Evolutionary conservation across 2,797 vertebrate species (phyloP).

Genomic region (Microcaecilia unicolor): DNA sequence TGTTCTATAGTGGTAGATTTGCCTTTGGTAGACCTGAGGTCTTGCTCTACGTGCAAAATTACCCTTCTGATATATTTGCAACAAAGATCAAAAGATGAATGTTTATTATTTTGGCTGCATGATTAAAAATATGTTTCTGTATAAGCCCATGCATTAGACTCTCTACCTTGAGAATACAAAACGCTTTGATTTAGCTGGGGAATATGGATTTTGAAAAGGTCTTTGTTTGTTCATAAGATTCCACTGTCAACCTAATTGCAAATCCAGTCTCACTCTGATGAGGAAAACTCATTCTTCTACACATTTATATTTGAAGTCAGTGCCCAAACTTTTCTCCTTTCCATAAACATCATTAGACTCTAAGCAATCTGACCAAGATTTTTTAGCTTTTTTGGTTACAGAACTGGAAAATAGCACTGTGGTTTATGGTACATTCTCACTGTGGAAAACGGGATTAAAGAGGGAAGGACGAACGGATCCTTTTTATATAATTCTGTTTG

Average conservation of each 20-base stretch:
- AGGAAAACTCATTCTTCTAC: slow-evolving; percentile 22
- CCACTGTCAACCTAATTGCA: slow-evolving; percentile 28
- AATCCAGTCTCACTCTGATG: slow-evolving; percentile 38
- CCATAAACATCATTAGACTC: not conserved
- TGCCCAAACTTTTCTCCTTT: not conserved
- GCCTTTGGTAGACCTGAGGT: slow-evolving; percentile 44
- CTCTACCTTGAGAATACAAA: slow-evolving; percentile 47
- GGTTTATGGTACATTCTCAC: no score
- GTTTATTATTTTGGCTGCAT: slow-evolving; percentile 50
- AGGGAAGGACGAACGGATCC: no score
- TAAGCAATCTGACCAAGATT: slow-evolving; percentile 6
- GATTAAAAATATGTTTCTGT: slow-evolving; percentile 35
- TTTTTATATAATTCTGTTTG: no score
- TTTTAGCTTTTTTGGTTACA: no score
- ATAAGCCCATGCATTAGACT: slow-evolving; percentile 26
- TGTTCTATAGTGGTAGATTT: slow-evolving; percentile 32
- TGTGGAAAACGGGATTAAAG: no score
- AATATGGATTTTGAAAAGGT: slow-evolving; percentile 29
- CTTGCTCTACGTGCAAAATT: slow-evolving; percentile 33
- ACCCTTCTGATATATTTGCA: slow-evolving; percentile 13
- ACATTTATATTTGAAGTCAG: slow-evolving; percentile 19
- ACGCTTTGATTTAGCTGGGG: slow-evolving; percentile 48
- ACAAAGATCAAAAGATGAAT: slow-evolving; percentile 41
- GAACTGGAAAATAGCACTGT: no score
- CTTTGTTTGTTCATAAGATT: slow-evolving; percentile 17